Conservation (phyloP, 2,888 invertebrate genomes). For the Brachycybe producta region DNA sequence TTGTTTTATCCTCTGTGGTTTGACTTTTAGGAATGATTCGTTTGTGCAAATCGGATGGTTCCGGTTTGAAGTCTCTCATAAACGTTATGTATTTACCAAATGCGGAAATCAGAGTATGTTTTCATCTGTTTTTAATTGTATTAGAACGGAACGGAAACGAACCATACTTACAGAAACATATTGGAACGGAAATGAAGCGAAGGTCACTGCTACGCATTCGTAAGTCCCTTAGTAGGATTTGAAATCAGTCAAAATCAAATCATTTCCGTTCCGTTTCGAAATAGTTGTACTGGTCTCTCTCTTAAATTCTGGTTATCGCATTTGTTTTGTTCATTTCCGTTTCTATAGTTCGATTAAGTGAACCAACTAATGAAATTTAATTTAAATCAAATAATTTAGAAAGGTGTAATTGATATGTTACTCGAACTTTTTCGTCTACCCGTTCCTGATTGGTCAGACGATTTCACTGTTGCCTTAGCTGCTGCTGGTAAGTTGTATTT, state of each 20-base stretch:
- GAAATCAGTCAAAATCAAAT: too few species aligned
- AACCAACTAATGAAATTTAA: slow-evolving; percentile 1
- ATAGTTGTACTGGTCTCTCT: neutral
- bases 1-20: too few species aligned
- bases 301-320: neutral
- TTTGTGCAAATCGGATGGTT: slow-evolving; percentile 33
- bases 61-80: slow-evolving; percentile 35
- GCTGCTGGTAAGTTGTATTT: slow-evolving; percentile 58
- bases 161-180: too few species aligned
- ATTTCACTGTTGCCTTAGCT: slow-evolving; percentile 72
- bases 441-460: slow-evolving; percentile 81
- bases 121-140: neutral
- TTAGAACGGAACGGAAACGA: too few species aligned
- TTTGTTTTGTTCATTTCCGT: neutral
- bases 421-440: slow-evolving; percentile 79
- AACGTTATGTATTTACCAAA: slow-evolving; percentile 63
- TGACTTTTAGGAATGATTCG: slow-evolving; percentile 33
- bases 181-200: too few species aligned
- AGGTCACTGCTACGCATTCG: too few species aligned
- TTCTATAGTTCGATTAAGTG: neutral
- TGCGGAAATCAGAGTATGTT: slow-evolving; percentile 72
- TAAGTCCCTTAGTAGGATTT: too few species aligned
- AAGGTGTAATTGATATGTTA: slow-evolving; percentile 79
- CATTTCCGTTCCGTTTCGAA: neutral
- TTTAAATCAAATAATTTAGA: slow-evolving; percentile 40